Percentiles rank a stretch among this genome's conserved stretches.
phyloP scores from a whole-genome alignment of 2,797 vertebrate genomes.

The Intellagama lesueurii region DNA sequence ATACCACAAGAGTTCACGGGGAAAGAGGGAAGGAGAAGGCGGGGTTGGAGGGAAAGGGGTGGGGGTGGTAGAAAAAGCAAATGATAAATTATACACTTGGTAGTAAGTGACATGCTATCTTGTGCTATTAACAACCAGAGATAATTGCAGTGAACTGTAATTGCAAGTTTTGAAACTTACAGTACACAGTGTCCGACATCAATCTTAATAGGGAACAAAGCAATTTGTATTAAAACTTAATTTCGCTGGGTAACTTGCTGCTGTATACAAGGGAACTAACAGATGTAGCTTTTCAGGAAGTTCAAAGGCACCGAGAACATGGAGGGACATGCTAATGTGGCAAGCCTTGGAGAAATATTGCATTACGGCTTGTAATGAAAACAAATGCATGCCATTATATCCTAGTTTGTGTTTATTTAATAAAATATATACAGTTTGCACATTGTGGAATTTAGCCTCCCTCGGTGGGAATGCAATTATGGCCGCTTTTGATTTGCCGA shows the following conservation, averaged over 20 bases:
- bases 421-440: constrained; percentile 74
- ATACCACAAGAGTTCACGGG: constrained; percentile 88
- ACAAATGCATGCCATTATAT: constrained; percentile 82
- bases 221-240: constrained; percentile 90
- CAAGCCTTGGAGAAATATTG: constrained; percentile 80
- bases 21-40: constrained; percentile 18
- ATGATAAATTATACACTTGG: constrained; percentile 94
- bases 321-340: constrained; percentile 77
- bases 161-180: constrained; percentile 89
- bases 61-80: constrained; percentile 66
- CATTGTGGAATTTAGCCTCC: constrained; percentile 62
- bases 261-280: constrained; percentile 79
- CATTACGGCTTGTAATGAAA: constrained; percentile 80
- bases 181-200: constrained; percentile 88
- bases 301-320: constrained; percentile 81
- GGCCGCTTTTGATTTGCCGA: constrained; percentile 62
- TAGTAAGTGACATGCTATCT: constrained; percentile 94
- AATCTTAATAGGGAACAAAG: constrained; percentile 89
- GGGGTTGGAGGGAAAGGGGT: no score
- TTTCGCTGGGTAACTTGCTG: constrained; percentile 82
- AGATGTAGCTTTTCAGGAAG: constrained; percentile 84
- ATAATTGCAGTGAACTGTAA: constrained; percentile 97
- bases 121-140: constrained; percentile 94
- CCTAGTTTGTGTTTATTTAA: constrained; percentile 82
- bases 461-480: constrained; percentile 61